phyloP scores from a whole-genome alignment of 2,113 vertebrate species.

The Megaptera novaeangliae region DNA sequence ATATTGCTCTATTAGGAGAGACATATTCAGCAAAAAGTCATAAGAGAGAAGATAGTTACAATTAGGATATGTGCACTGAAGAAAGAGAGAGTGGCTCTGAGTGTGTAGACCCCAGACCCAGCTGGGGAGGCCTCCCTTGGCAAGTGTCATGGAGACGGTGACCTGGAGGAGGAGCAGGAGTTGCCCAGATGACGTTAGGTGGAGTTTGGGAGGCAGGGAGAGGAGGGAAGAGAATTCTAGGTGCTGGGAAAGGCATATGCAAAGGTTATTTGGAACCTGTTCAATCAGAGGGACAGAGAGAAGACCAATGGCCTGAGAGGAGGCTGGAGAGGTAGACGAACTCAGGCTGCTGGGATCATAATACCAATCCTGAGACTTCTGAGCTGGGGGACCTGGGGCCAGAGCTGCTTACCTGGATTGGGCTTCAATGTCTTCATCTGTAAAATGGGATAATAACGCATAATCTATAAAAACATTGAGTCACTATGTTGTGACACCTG shows the following conservation, averaged over 20 bases:
- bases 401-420: not conserved
- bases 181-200: not conserved
- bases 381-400: not conserved
- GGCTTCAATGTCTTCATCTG: not conserved
- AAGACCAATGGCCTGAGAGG: not conserved
- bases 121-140: not conserved
- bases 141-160: rapidly evolving
- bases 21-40: not conserved
- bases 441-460: not conserved
- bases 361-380: not conserved
- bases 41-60: not conserved
- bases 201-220: not conserved
- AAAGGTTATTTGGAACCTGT: not conserved
- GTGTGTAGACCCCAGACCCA: not conserved
- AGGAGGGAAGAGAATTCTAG: not conserved
- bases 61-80: rapidly evolving
- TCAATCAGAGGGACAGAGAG: not conserved
- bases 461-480: not conserved
- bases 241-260: not conserved
- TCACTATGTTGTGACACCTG: not conserved
- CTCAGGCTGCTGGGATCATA: not conserved
- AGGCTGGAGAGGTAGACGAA: rapidly evolving
- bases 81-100: not conserved
- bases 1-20: not conserved
- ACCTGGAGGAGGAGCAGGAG: not conserved